A percentile compares a stretch with the other conserved stretches of the same genome.
phyloP scores from a whole-genome alignment of 2,797 vertebrate genomes.

The Melanotaenia pygmaea region DNA sequence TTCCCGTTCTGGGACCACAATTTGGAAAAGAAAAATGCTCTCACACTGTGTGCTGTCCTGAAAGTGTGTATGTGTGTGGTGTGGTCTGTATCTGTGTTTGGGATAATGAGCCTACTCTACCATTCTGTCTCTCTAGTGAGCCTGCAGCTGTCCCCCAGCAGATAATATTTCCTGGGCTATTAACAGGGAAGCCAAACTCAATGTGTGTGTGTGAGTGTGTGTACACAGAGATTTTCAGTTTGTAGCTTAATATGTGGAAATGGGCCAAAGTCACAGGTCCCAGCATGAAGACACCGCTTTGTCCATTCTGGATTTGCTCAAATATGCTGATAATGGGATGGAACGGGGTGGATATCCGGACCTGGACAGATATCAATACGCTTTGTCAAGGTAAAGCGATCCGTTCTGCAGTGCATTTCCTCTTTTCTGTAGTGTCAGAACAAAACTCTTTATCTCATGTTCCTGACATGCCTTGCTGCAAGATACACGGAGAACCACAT shows the following conservation, averaged over 20 bases:
- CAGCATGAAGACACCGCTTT: slow-evolving; percentile 73
- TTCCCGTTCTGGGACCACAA: slow-evolving; percentile 35
- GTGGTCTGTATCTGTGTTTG: slow-evolving; percentile 67
- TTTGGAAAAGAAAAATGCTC: slow-evolving; percentile 37
- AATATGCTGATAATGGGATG: slow-evolving; percentile 63
- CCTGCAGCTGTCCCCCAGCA: slow-evolving; percentile 80
- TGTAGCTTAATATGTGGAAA: slow-evolving; percentile 74
- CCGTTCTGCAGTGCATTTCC: slow-evolving; percentile 32
- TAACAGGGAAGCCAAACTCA: slow-evolving; percentile 64
- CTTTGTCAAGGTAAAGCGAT: slow-evolving; percentile 53
- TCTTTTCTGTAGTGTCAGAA: slow-evolving; percentile 38
- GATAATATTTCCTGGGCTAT: slow-evolving; percentile 81
- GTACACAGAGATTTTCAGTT: slow-evolving; percentile 59
- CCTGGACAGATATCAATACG: slow-evolving; percentile 47
- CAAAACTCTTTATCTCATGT: slow-evolving; percentile 44
- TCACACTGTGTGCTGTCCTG: slow-evolving; percentile 48
- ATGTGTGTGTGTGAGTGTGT: slow-evolving; percentile 49
- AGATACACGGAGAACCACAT: slow-evolving; percentile 52
- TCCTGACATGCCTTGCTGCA: slow-evolving; percentile 30
- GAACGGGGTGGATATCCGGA: slow-evolving; percentile 54
- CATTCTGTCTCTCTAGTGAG: slow-evolving; percentile 74
- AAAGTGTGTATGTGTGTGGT: slow-evolving; percentile 43
- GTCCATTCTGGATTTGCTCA: slow-evolving; percentile 64
- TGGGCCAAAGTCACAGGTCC: slow-evolving; percentile 72
- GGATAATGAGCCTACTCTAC: slow-evolving; percentile 78